Evolutionary conservation across 1,140 invertebrate species (phyloP), one percentile per base, ranked within the genome.

Genomic region (Diabrotica undecimpunctata): DNA sequence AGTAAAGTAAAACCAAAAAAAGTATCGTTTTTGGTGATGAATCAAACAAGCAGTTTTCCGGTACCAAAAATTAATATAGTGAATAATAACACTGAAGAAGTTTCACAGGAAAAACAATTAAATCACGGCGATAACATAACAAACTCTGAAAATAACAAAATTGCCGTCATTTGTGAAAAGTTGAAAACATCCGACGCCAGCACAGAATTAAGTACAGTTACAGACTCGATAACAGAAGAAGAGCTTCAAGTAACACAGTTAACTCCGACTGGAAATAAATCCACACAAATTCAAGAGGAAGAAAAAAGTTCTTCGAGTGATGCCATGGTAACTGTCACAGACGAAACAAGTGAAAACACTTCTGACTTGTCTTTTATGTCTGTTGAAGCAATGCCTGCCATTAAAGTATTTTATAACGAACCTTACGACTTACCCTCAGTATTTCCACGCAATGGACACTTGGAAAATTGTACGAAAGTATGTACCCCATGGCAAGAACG

Each of bases 1-100:
- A n/a, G 59, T 52, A 52, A 61, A 61, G 25, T 13, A 39, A 62
- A 62, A 62, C 25, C 51, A 2, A 62, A 62, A 14, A 54, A 54
- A 41, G 61, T 62, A 11, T 62, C 61, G 51, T 62, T 62, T 38
- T 54, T 50, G 39, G 41, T 60, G 13, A 46, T 10, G n/a, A 46
- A 46, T 46, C 41, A 46, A 46, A 8, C 41, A 25, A 25, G 41
- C 8, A 46, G n/a, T 10, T 46, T 46, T 3, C 41, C 41, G 41
- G 25, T 25, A 25, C 1, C 25, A 25, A 25, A 25, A 25, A 25
- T 25, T 25, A 25, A 25, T 25, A 25, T 25, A 25, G 25, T 25
- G 25, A 25, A 25, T 4, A 25, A 25, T 25, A 25, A 25, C 1
- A 25, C 25, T 25, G 25, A 25, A 25, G 25, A 25, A 25, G 25